These are phyloP conservation scores for Lucinisca nassula DNA, from an alignment of 2,888 invertebrate genomes.

Conservation along the genomic window DNA sequence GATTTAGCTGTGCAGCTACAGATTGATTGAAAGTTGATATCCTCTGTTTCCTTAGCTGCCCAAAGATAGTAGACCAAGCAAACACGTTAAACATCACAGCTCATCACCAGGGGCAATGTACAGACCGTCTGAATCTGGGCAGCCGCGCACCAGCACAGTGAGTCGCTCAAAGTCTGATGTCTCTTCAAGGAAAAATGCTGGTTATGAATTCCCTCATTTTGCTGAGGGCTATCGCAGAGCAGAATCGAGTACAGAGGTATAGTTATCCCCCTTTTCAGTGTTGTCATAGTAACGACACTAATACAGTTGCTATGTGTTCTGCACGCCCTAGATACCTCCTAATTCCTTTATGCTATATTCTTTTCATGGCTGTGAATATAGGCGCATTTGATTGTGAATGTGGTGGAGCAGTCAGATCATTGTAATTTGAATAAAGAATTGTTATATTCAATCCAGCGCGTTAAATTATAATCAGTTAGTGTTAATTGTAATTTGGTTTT, in stretches of 20 bases:
- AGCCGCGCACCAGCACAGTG: slow-evolving; percentile 64
- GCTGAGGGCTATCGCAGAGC: slow-evolving; percentile 56
- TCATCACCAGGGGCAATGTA: slow-evolving; percentile 81
- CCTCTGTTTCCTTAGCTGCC: slow-evolving; percentile 54
- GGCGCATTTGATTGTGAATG: too few species aligned
- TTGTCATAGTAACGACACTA: slow-evolving; percentile 11
- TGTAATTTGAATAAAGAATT: too few species aligned
- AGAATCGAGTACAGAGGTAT: slow-evolving; percentile 70
- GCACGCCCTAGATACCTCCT: slow-evolving; percentile 5
- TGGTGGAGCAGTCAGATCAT: too few species aligned
- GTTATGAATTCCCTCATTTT: slow-evolving; percentile 56
- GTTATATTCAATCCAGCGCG: too few species aligned
- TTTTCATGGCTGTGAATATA: background rate
- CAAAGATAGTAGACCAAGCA: slow-evolving; percentile 66
- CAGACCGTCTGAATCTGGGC: slow-evolving; percentile 61
- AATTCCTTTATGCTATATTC: background rate
- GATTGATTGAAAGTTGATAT: background rate
- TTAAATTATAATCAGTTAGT: too few species aligned
- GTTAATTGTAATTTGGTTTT: too few species aligned
- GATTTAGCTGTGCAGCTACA: background rate
- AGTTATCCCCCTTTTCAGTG: slow-evolving; percentile 7
- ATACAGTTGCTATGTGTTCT: slow-evolving; percentile 14
- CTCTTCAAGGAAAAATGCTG: slow-evolving; percentile 71
- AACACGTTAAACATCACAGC: slow-evolving; percentile 81
- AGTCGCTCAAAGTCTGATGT: slow-evolving; percentile 80